Evolutionary conservation across 2,888 invertebrate genomes (phyloP).

Genomic region (Trissonchulus latispiculum): DNA sequence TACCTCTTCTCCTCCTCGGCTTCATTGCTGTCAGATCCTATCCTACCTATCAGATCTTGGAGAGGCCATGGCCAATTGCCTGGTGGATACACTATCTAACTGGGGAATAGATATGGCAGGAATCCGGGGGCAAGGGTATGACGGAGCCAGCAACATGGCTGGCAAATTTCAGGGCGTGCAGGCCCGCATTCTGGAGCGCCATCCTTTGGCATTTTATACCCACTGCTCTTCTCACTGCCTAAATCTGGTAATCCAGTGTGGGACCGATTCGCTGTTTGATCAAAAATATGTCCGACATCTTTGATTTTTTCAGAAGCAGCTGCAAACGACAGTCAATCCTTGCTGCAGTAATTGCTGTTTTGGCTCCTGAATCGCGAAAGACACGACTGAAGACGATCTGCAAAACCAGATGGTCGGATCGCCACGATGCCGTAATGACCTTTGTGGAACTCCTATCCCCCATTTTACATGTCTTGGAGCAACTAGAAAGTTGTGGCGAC

Average conservation of each 20-base stretch:
- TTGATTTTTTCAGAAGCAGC: no score
- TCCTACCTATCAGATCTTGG: background rate
- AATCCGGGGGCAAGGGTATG: background rate
- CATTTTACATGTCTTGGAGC: no score
- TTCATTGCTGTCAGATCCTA: background rate
- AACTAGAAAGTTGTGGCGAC: no score
- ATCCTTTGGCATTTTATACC: background rate
- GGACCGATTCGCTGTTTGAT: no score
- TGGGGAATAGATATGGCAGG: background rate
- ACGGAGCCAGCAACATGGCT: background rate
- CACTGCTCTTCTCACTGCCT: background rate
- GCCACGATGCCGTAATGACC: no score
- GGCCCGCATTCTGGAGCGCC: background rate
- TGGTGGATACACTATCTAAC: background rate
- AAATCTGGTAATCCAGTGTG: background rate
- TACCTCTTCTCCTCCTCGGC: background rate
- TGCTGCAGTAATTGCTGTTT: background rate
- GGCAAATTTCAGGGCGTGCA: background rate
- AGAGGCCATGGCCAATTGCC: background rate
- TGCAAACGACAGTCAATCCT: no score
- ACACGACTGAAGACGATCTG: no score
- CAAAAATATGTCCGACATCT: no score
- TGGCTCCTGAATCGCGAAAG: background rate
- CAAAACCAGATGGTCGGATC: no score
- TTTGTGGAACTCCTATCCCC: no score